Evolutionary conservation across 30 jellyfish, hydroid and myxozoan genomes (phyloP).

Genomic region (Clytia hemisphaerica): DNA sequence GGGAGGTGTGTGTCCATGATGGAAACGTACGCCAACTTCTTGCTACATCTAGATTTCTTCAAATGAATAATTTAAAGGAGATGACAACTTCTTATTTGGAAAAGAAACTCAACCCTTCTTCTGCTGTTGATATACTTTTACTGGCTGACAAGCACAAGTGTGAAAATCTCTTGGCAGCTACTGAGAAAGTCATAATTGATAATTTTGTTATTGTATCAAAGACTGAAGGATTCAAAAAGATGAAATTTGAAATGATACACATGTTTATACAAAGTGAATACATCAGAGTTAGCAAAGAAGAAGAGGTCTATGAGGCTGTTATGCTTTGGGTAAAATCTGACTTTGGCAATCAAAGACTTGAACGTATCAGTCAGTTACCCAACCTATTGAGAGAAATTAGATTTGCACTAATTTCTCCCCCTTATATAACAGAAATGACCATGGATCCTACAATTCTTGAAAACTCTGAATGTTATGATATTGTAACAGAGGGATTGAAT

Average conservation of each 20-base stretch:
- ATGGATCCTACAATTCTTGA: slow-evolving; percentile 45
- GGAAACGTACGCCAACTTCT: slow-evolving; percentile 91
- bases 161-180: slow-evolving; percentile 32
- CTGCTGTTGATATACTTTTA: slow-evolving; percentile 72
- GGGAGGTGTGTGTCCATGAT: slow-evolving; percentile 90
- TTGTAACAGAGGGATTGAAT: slow-evolving; percentile 57
- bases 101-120: slow-evolving; percentile 60
- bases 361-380: slow-evolving; percentile 42
- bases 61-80: slow-evolving; percentile 60
- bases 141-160: slow-evolving; percentile 79
- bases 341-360: slow-evolving; percentile 28
- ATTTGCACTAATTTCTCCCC: slow-evolving; percentile 77
- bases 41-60: slow-evolving; percentile 91
- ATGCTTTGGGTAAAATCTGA: slow-evolving; percentile 63
- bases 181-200: slow-evolving; percentile 65
- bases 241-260: slow-evolving; percentile 56
- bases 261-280: slow-evolving; percentile 75
- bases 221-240: slow-evolving; percentile 61
- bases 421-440: slow-evolving; percentile 54
- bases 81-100: slow-evolving; percentile 80
- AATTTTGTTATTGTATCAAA: slow-evolving; percentile 74
- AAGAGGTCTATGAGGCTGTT: slow-evolving; percentile 88
- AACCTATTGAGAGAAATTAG: slow-evolving; percentile 53
- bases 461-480: slow-evolving; percentile 37
- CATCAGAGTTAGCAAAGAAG: slow-evolving; percentile 80